phyloP scores from a whole-genome alignment of 37 sponge, comb jelly and placozoan genomes.

The Oscarella lobularis region DNA sequence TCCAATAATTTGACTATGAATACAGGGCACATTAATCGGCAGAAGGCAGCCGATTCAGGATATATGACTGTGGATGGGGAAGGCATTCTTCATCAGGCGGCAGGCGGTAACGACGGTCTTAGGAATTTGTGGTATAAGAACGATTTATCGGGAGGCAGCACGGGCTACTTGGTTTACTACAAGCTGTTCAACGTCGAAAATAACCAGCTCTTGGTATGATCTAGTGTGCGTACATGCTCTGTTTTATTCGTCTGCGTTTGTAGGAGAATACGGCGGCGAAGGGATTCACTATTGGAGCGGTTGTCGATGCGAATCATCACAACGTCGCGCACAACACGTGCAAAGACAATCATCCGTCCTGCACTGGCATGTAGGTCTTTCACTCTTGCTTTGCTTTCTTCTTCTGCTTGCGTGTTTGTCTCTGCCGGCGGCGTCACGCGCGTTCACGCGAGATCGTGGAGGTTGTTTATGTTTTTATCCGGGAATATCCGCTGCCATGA shows the following conservation, averaged over 20 bases:
- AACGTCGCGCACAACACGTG: not conserved
- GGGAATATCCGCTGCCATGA: too few species aligned
- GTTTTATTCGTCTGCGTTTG: not conserved
- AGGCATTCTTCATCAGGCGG: slow-evolving; percentile 12
- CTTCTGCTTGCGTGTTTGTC: too few species aligned
- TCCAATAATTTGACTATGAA: slow-evolving; percentile 10
- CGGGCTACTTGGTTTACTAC: slow-evolving; percentile 6
- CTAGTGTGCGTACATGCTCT: not conserved
- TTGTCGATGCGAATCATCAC: not conserved
- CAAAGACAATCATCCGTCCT: not conserved
- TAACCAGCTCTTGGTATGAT: not conserved
- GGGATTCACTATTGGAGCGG: not conserved
- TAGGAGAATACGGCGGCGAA: not conserved
- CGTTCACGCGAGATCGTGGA: too few species aligned
- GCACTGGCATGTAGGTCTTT: not conserved
- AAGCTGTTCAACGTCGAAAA: slow-evolving; percentile 10
- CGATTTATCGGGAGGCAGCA: slow-evolving; percentile 12
- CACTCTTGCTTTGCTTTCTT: too few species aligned
- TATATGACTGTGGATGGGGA: slow-evolving; percentile 18
- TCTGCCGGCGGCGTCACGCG: too few species aligned
- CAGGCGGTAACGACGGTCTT: slow-evolving; percentile 11
- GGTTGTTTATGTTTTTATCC: too few species aligned
- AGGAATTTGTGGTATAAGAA: slow-evolving; percentile 16
- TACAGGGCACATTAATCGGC: slow-evolving; percentile 12
- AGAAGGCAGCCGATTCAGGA: slow-evolving; percentile 14